Base-by-base conservation (phyloP, 2,113 vertebrate genomes). In the Corythornis vintsioides region DNA sequence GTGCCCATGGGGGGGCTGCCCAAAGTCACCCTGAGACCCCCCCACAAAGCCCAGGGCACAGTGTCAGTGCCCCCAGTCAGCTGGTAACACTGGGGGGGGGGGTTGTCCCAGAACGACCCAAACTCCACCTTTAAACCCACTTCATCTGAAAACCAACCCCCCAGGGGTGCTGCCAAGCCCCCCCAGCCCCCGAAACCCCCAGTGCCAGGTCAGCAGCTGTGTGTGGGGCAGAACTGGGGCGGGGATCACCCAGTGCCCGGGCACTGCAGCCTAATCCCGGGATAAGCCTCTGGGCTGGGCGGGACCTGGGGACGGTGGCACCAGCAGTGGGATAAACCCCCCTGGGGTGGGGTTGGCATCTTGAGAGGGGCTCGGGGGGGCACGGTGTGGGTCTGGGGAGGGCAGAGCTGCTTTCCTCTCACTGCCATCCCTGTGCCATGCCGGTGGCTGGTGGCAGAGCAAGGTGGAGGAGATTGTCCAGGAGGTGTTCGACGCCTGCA, bases 381-480 rank as follows among this genome's bases (percentile, higher is more conserved):
- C 13, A 60, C 4, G 2, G 20, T 13, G 18, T 9, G 19, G 17
- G 3, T 13, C 18, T 35, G 53, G 29, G 42, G 26, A 8, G 5
- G 18, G 26, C 1, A 0, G 47, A 52, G 20, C 29, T 6, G 3
- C 33, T 66, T 59, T 19, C 20, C 26, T 2, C 69, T 91, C 22
- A 80, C 35, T 1, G 1, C 1, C 11, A 45, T 7, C 76, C 76
- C 94, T 86, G 53, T 55, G 28, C 63, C 45, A 17, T 50, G 22
- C 5, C 17, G 20, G 7, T 3, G 19, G 18, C 53, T 8, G 29
- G 31, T 2, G 33, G 28, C 84, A 99, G 99, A 98, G 96, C 96
- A 99, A 98, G 95, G 99, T 99, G 85, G 99, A 99, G 88, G 93
- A 92, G 77, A 98, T 97, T 35, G 98, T 99, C 79, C 98, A 98